phyloP scores from a whole-genome alignment of 2,113 vertebrate genomes.

The Pipra filicauda region DNA sequence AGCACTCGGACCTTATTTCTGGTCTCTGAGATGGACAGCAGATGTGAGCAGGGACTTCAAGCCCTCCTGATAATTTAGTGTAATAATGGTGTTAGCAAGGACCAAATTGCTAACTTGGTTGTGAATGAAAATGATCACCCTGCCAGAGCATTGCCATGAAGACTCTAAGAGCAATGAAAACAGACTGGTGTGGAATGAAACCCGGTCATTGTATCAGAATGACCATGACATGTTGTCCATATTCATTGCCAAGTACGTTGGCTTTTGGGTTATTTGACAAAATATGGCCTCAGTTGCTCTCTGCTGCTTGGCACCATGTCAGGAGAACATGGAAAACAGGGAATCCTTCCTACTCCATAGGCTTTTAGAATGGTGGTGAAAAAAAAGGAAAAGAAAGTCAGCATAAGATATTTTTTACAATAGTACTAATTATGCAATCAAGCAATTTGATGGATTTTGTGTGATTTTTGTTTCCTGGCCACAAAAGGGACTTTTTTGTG shows the following conservation, averaged over 20 bases:
- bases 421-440: background rate
- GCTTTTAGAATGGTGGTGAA: background rate
- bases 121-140: constrained; percentile 7
- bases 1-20: background rate
- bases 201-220: constrained; percentile 10
- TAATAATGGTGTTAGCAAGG: background rate
- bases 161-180: background rate
- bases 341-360: background rate
- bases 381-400: background rate
- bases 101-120: background rate
- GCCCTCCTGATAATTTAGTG: background rate
- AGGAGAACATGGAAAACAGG: constrained; percentile 6
- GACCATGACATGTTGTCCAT: background rate
- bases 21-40: background rate
- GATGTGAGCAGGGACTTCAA: background rate
- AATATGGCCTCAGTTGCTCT: constrained; percentile 65
- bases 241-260: constrained; percentile 17
- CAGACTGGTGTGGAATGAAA: constrained; percentile 15
- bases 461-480: constrained; percentile 8
- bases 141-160: constrained; percentile 5
- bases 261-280: constrained; percentile 37
- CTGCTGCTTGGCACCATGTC: constrained; percentile 30
- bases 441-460: background rate
- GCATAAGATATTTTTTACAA: background rate
- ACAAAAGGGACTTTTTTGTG: background rate